Evolutionary conservation across 37 sponge, comb jelly and placozoan genomes (phyloP).

Genomic region (Beroe forskalii): DNA sequence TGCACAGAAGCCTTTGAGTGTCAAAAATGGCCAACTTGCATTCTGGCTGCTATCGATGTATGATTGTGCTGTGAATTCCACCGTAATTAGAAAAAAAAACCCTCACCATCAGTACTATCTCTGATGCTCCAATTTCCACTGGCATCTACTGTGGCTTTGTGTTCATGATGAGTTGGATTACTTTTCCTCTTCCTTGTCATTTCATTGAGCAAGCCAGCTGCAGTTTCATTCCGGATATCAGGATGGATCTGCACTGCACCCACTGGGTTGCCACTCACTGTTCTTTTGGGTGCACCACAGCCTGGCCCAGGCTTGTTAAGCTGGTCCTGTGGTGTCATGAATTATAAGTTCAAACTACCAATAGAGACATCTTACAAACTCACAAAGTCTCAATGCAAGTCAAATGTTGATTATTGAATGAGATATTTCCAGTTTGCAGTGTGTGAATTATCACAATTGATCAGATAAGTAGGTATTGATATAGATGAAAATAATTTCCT

Average conservation of each 20-base stretch:
- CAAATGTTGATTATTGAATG: no score
- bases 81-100: background rate
- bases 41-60: no score
- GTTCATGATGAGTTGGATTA: background rate
- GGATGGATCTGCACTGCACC: background rate
- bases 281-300: constrained; percentile 23
- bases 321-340: background rate
- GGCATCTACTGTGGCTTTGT: background rate
- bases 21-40: no score
- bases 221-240: background rate
- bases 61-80: no score
- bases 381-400: no score
- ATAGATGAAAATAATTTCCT: no score
- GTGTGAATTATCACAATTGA: no score
- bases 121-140: background rate
- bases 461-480: no score
- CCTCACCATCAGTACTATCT: background rate
- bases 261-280: constrained; percentile 16
- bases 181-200: background rate
- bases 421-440: no score
- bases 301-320: constrained; percentile 1
- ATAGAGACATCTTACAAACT: no score
- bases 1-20: no score
- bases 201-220: background rate
- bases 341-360: background rate